A percentile compares a stretch with the other conserved stretches of the same genome.
phyloP scores from a whole-genome alignment of 30 jellyfish, hydroid and myxozoan genomes.

The Turritopsis rubra region DNA sequence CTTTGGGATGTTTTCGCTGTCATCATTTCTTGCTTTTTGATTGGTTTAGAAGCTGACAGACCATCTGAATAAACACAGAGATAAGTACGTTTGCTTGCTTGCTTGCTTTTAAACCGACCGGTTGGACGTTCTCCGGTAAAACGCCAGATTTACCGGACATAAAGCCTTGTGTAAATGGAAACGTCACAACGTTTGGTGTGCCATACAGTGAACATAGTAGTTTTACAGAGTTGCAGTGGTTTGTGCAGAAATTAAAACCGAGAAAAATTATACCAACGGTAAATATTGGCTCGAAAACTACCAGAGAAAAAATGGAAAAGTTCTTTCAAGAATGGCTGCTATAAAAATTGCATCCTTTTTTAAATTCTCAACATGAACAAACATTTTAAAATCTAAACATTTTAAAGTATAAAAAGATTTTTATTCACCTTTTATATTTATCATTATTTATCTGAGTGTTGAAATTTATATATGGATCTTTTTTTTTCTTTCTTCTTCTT shows the following conservation, averaged over 20 bases:
- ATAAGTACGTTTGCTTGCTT: slow-evolving; percentile 30
- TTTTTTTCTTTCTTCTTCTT: too few relatives aligned
- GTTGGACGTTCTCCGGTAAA: slow-evolving; percentile 86
- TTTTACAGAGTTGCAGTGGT: slow-evolving; percentile 64
- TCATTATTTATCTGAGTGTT: too few relatives aligned
- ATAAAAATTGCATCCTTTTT: not conserved
- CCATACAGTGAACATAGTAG: slow-evolving; percentile 99
- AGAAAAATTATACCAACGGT: slow-evolving; percentile 76
- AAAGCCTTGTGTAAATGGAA: slow-evolving; percentile 47
- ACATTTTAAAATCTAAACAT: too few relatives aligned
- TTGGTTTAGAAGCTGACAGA: slow-evolving; percentile 41
- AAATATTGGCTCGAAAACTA: slow-evolving; percentile 43
- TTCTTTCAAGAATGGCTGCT: slow-evolving; percentile 59
- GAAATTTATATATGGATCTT: too few relatives aligned
- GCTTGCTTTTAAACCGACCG: slow-evolving; percentile 95
- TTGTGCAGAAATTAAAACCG: slow-evolving; percentile 65
- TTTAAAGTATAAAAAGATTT: too few relatives aligned
- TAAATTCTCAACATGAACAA: too few relatives aligned
- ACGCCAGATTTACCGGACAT: slow-evolving; percentile 34
- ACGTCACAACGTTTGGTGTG: slow-evolving; percentile 62
- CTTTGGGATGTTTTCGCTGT: not conserved
- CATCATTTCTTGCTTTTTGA: not conserved
- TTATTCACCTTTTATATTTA: too few relatives aligned
- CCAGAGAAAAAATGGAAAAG: slow-evolving; percentile 48
- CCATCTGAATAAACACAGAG: slow-evolving; percentile 32